A percentile compares a stretch with the other conserved stretches of the same genome.
Conservation (phyloP, 2,888 invertebrate genomes). For the Buathra laborator region DNA sequence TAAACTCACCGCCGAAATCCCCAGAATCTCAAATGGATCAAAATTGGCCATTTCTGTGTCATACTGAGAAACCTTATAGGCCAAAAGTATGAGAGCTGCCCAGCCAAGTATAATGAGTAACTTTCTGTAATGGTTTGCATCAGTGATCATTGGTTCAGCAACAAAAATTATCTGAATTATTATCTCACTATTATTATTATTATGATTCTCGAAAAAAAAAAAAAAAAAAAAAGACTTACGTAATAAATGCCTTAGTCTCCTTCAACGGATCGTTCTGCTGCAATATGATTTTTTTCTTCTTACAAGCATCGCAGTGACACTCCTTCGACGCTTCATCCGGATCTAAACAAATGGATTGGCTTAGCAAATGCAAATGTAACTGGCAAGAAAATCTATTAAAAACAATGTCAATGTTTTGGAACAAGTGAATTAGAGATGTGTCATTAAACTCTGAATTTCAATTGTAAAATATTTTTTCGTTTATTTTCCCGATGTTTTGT, state of each 20-base stretch:
- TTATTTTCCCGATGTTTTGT: not conserved
- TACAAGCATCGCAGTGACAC: slow-evolving; percentile 96
- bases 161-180: slow-evolving; percentile 10
- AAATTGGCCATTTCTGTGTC: slow-evolving; percentile 99
- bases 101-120: slow-evolving; percentile 93
- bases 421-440: not conserved
- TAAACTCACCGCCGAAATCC: slow-evolving; percentile 91
- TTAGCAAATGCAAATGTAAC: not conserved
- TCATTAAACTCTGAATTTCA: slow-evolving; percentile 20
- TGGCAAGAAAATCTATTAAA: slow-evolving; percentile 7
- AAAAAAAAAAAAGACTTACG: slow-evolving; percentile 84
- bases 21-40: slow-evolving; percentile 98
- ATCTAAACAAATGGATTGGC: slow-evolving; percentile 87
- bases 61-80: slow-evolving; percentile 97
- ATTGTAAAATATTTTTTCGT: slow-evolving; percentile 3
- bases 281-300: slow-evolving; percentile 93
- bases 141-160: not conserved
- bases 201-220: not conserved
- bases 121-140: slow-evolving; percentile 88
- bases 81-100: slow-evolving; percentile 92
- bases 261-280: slow-evolving; percentile 96
- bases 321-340: slow-evolving; percentile 91
- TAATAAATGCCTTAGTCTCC: slow-evolving; percentile 91
- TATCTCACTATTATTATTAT: no score
- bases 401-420: not conserved